Evolutionary conservation across 2,797 vertebrate species (phyloP), one percentile per base, ranked within the genome.

Genomic region (Parotocinclus haroldoi): DNA sequence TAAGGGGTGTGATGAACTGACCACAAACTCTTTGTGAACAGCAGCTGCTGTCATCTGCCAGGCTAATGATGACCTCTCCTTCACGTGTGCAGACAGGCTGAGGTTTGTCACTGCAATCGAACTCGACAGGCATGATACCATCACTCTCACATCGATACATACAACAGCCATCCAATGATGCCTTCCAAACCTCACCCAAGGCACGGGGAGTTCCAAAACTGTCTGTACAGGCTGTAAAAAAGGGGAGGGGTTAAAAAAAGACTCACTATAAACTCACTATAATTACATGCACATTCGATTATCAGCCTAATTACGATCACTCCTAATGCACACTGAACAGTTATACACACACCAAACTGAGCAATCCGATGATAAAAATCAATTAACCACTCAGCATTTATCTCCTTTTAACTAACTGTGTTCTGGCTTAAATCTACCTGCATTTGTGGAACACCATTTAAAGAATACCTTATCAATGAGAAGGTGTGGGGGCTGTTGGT

Each of bases 101-200:
- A 0, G 72, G 81, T 52, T 52, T 49, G 1, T 49, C 79, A 0
- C 94, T 92, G 74, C 96, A 99, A 82, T 90, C 85, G 72, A 88
- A 77, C 74, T 94, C 93, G 80, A 96, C 84, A 0, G 94, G 87
- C 45, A 91, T 36, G 17, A 99, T 86, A 67, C 89, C 91, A 72
- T 94, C 94, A 1, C 86, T 93, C 72, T 93, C 94, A 61, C 96
- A 99, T 74, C 87, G 91, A 46, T 96, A 93, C 89, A 93, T 88
- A 73, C 95, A 96, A 86, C 96, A 99, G 68, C 91, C 92, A 0
- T 91, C 92, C 37, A 82, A 81, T 0, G 95, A 95, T 51, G 92
- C 92, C 69, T 91, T 93, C 96, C 96, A 99, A 62, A 87, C 83
- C 75, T 98, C 96, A 0, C 94, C 95, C 16, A 94, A 70, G 0